Evolutionary conservation across 1,140 invertebrate genomes (phyloP).

Genomic region (Penaeus chinensis): DNA sequence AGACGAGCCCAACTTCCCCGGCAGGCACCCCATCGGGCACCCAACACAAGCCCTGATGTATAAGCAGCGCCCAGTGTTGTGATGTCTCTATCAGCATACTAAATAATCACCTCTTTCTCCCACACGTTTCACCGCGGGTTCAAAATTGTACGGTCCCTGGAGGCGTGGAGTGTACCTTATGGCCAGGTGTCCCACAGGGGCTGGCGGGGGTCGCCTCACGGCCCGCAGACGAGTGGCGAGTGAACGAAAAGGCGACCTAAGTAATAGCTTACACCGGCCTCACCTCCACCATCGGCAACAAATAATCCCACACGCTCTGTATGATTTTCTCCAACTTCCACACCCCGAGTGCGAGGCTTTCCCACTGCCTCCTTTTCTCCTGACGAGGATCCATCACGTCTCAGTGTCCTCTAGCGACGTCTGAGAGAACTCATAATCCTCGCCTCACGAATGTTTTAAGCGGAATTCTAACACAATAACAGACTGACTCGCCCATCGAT

Average conservation of each 20-base stretch:
- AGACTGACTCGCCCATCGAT: conserved; percentile 38
- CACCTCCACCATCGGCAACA: conserved; percentile 43
- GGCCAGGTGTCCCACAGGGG: conserved; percentile 39
- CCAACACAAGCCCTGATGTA: conserved; percentile 55
- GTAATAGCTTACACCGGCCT: conserved; percentile 20
- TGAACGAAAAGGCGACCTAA: neutral
- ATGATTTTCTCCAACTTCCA: conserved; percentile 49
- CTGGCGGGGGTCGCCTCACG: neutral
- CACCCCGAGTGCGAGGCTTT: conserved; percentile 9
- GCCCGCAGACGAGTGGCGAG: neutral
- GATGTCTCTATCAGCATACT: conserved; percentile 60
- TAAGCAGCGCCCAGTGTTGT: conserved; percentile 53
- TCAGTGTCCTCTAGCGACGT: neutral
- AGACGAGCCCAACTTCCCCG: conserved; percentile 35
- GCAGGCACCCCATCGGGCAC: conserved; percentile 41
- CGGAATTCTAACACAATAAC: conserved; percentile 8
- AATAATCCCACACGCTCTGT: conserved; percentile 37
- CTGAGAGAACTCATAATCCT: neutral
- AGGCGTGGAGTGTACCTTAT: conserved; percentile 39
- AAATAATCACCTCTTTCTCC: conserved; percentile 57
- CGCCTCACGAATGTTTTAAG: neutral
- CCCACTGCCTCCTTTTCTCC: neutral
- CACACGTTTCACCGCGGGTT: conserved; percentile 47
- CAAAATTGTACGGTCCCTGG: conserved; percentile 47
- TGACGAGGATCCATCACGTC: neutral